A percentile compares a stretch with the other conserved stretches of the same genome.
These are phyloP conservation scores for Drosophila truncata DNA, from an alignment of 1,140 invertebrate species.

Conservation along the genomic window DNA sequence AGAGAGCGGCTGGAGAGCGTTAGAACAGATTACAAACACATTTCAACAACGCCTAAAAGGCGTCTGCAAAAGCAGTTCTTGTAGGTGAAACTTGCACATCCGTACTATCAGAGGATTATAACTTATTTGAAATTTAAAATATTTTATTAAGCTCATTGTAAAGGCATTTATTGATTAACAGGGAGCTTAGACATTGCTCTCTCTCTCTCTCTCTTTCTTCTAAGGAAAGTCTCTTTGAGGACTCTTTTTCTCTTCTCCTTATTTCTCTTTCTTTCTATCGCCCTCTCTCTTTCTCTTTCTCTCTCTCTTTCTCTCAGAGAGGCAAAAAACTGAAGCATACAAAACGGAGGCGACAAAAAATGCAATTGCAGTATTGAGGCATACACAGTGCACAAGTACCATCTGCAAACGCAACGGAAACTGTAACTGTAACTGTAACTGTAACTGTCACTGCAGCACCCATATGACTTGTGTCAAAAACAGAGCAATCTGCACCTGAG, in stretches of 20 bases:
- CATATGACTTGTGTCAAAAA: constrained; percentile 43
- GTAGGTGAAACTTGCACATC: neutral
- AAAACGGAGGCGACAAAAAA: constrained; percentile 36
- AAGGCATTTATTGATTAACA: neutral
- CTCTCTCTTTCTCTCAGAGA: constrained; percentile 4
- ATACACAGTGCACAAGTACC: constrained; percentile 3
- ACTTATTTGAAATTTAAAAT: neutral
- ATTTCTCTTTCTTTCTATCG: neutral
- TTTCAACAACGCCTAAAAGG: constrained; percentile 69
- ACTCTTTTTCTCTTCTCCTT: neutral
- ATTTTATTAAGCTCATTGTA: too few relatives aligned
- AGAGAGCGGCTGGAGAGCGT: constrained; percentile 21
- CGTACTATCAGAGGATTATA: too few relatives aligned
- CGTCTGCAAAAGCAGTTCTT: constrained; percentile 39
- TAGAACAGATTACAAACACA: constrained; percentile 2
- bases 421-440: constrained; percentile 15
- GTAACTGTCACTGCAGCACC: constrained; percentile 9
- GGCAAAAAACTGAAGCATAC: constrained; percentile 55
- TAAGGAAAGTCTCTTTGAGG: neutral
- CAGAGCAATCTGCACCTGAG: constrained; percentile 30
- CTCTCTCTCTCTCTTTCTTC: neutral
- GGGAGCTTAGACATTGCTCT: neutral
- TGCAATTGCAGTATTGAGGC: constrained; percentile 23
- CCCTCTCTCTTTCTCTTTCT: neutral
- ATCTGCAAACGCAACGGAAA: constrained; percentile 21